Evolutionary conservation across 2,888 invertebrate genomes (phyloP).

Genomic region (Metopia argyrocephala): DNA sequence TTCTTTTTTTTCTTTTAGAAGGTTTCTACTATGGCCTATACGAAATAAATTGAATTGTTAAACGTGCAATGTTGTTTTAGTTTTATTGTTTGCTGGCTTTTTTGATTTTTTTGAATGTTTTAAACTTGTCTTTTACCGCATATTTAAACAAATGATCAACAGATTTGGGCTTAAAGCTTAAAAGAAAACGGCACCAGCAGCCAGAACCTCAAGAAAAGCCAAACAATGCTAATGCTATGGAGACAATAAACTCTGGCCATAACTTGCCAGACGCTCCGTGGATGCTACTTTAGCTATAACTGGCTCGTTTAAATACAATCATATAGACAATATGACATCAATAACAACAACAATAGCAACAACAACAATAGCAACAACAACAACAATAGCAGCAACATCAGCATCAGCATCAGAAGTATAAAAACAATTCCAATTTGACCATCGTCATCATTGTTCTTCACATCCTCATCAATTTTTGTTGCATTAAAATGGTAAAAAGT

Average conservation of each 20-base stretch:
- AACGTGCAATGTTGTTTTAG: slow-evolving; percentile 72
- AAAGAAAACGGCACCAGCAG: slow-evolving; percentile 30
- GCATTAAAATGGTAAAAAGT: slow-evolving; percentile 68
- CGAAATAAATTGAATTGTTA: slow-evolving; percentile 77
- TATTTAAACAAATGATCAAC: slow-evolving; percentile 78
- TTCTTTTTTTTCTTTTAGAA: slow-evolving; percentile 68
- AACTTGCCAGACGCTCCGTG: slow-evolving; percentile 54
- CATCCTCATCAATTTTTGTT: slow-evolving; percentile 59
- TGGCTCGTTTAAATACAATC: slow-evolving; percentile 49
- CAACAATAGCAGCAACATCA: slow-evolving; percentile 33
- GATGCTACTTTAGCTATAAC: background rate
- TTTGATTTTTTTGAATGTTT: slow-evolving; percentile 57
- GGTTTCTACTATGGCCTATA: slow-evolving; percentile 2
- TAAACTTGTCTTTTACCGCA: slow-evolving; percentile 70
- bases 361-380: background rate
- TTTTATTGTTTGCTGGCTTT: background rate
- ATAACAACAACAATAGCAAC: slow-evolving; percentile 33
- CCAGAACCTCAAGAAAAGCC: slow-evolving; percentile 45
- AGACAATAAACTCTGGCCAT: slow-evolving; percentile 64
- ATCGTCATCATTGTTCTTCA: slow-evolving; percentile 59
- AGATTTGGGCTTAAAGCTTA: slow-evolving; percentile 70
- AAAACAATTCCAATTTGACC: slow-evolving; percentile 59
- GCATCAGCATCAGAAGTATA: background rate
- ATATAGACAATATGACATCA: slow-evolving; percentile 55
- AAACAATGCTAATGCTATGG: slow-evolving; percentile 66